Evolutionary conservation across 1,140 invertebrate species (phyloP), one percentile per base, ranked within the genome.

Genomic region (Rhyacophila brunnea): DNA sequence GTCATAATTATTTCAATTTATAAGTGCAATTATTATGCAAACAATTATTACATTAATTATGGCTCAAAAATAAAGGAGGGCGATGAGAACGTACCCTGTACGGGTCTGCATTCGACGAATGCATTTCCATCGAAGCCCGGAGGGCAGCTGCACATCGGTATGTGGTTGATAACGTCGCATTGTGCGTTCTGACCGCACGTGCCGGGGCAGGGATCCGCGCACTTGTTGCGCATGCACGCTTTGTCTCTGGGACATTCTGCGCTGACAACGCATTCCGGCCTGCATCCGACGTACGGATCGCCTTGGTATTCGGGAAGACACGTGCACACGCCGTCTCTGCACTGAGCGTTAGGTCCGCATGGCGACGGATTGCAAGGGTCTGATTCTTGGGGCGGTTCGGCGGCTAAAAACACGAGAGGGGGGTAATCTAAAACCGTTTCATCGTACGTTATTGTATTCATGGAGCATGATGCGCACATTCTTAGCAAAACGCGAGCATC

Each of bases 131-230:
- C 74, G 67, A 79, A 80, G 62, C 81, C 80, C 64, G 79, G 69
- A n/a, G 83, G 80, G 72, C 88, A 91, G 60, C 78, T 83, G 65
- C 88, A 90, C 75, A 85, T 83, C 7, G 87, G 85, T 32, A 85
- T 76, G 65, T 89, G 85, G 69, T 87, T 87, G 32, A 85, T 80
- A 2, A 88, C 87, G 66, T 81, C 78, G 68, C 88, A 91, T 47
- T 81, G 66, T 10, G 87, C 87, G 67, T 83, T 85, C 49, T 78
- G 66, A 19, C 85, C 87, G 71, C 87, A 90, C 32, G 83, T 85
- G 43, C 82, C 83, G 35, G 80, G 74, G 68, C 88, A 90, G 56
- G 87, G 87, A 70, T 89, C 82, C 3, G 75, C 61, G 68, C 89
- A 91, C 74, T 87, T 89, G 62, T 86, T 85, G 58, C 76, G 79